Percentiles rank a stretch among this genome's conserved stretches.
Evolutionary conservation across 2,113 vertebrate species (phyloP).

Genomic region (Phocoena phocoena): DNA sequence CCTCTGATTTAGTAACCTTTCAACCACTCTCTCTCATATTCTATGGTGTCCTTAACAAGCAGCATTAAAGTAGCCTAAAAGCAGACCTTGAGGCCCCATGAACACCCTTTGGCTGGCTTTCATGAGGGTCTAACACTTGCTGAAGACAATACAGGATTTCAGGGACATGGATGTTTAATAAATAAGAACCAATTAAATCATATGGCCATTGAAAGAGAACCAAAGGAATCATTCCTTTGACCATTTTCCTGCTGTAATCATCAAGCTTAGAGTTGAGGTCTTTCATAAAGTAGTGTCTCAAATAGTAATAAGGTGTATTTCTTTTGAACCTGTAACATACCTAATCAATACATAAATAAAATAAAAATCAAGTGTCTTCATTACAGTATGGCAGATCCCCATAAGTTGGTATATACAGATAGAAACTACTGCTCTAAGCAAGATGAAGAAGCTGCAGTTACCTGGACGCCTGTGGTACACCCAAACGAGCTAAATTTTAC

Average conservation of each 20-base stretch:
- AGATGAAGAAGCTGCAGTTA: neutral
- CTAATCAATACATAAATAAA: neutral
- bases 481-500: slow-evolving; percentile 65
- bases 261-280: neutral
- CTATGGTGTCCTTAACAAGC: neutral
- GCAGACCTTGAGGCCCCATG: neutral
- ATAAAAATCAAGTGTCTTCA: neutral
- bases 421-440: neutral
- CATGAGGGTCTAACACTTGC: neutral
- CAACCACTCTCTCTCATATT: neutral
- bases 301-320: neutral
- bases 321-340: neutral
- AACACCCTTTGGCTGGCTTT: neutral
- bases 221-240: neutral
- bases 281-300: neutral
- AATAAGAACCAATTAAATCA: neutral
- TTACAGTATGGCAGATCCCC: neutral
- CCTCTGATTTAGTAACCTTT: neutral
- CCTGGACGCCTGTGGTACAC: neutral
- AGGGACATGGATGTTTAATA: neutral
- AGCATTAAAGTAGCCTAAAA: neutral
- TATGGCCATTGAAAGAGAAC: neutral
- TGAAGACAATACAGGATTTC: neutral
- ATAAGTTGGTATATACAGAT: neutral
- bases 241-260: neutral